Evolutionary conservation across 2,888 invertebrate genomes (phyloP), one percentile per base, ranked within the genome.

Genomic region (Caenorhabditis virilis): DNA sequence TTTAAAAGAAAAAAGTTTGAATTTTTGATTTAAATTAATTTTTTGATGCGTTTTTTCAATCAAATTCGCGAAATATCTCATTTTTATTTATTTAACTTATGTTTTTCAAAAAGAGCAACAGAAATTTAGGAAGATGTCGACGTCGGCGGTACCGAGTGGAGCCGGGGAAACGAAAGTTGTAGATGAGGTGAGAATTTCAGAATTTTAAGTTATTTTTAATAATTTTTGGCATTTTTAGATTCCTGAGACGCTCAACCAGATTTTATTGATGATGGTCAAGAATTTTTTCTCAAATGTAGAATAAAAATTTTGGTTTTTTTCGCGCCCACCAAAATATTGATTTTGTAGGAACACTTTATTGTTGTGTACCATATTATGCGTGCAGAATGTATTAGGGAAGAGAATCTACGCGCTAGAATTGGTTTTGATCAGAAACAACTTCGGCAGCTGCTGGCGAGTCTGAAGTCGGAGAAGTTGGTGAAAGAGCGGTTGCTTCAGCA

Each of bases 341-440:
- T 30, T 59, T 35, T 45, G 22, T 51, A 68, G 57, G 57, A 59
- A 38, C 78, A 78, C 45, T 81, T 62, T 43, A 57, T 82, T 13
- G 52, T 83, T 27, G 71, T 78, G 25, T 82, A 83, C 54, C 78
- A 79, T 51, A 74, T 83, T 16, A 78, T 82, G 71, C 59, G 74
- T 25, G 73, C 75, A 13, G 72, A 71, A 18, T 80, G 80, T 62
- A 74, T 83, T 26, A 71, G 74, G 23, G 83, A 83, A 60, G 83
- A 83, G 35, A 70, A 68, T 47, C 61, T 83, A 13, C 70, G 81
- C 15, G 58, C 70, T 2, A 55, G 77, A 6, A 53, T 79, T 0
- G 67, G 75, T 49, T 72, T 82, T 54, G 83, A 83, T 46, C 72
- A 77, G 22, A 76, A 76, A 52, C 58, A 65, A 16, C 57, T 83